Base-by-base conservation (phyloP, 2,113 vertebrate species). In the Amblyopsis rosae region DNA sequence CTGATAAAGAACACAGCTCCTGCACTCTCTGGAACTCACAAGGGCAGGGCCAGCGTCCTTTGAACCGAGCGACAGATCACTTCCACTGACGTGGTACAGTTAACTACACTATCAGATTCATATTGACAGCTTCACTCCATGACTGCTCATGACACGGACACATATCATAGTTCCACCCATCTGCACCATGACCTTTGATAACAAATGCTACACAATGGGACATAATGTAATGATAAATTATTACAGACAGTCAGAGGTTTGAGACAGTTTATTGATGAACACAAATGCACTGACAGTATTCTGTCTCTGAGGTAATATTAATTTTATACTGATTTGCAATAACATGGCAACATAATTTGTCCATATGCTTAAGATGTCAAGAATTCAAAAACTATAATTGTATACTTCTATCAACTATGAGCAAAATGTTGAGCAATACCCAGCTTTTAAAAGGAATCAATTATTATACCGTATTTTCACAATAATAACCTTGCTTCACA, bases 171-270 rank as follows among this genome's bases (percentile, higher is more conserved):
- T 78, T 82, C 81, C 83, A 84, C 90, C 88, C 85, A 80, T 82
- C 79, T 80, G 82, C 76, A 81, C 78, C 83, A 84, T 60, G 90
- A 92, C 85, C 89, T 92, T 92, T 90, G 92, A 66, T 79, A 91
- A 5, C 73, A 59, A 45, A 12, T 3, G 12, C 1, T 0, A 13
- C 35, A 41, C 35, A 5, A 41, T 41, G 35, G 35, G 35, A 41
- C 35, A 41, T 41, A 53, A 68, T 41, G 35, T 41, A 77, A 48
- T 65, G 61, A 63, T 53, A 47, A 56, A 66, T 59, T 46, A 57
- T 15, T 17, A 49, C 61, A 81, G 12, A 59, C 1, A 41, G 35
- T 41, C 35, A 41, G 35, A 41, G 6, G 35, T 41, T 41, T 41
- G 35, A 41, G 35, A 41, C 35, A 15, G 15, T 0, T 9, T 47